These are phyloP conservation scores for Panulirus ornatus DNA, from an alignment of 1,140 invertebrate genomes.

Conservation along the genomic window DNA sequence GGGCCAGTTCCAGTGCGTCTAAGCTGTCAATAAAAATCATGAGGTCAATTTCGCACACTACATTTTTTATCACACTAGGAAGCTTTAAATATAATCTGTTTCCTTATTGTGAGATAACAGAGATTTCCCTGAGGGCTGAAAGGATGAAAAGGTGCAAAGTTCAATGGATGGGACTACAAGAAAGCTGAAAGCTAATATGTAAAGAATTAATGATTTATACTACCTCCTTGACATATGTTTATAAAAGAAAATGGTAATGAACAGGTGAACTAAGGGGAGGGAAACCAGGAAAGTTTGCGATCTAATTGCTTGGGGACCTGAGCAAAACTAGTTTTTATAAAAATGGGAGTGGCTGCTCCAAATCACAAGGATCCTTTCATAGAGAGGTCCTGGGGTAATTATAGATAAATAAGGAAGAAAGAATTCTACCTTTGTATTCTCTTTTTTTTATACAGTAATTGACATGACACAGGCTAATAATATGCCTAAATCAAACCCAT, in stretches of 20 bases:
- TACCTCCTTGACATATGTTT: no score
- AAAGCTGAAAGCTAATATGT: neutral
- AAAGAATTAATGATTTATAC: neutral
- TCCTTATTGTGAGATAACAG: neutral
- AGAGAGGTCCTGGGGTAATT: no score
- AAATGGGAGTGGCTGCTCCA: no score
- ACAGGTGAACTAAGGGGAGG: no score
- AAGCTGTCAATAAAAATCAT: slow-evolving; percentile 45
- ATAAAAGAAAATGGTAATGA: no score
- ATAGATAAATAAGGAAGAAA: no score
- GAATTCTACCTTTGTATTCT: neutral
- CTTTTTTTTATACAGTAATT: neutral
- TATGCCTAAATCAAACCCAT: neutral
- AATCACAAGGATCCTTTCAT: no score
- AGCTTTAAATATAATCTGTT: neutral
- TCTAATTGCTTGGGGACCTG: no score
- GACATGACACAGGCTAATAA: no score
- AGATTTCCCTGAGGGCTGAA: neutral
- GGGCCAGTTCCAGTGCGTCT: slow-evolving; percentile 55
- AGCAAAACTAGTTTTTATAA: no score
- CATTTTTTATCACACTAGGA: no score
- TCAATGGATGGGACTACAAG: neutral
- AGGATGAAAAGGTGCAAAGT: neutral
- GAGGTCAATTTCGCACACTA: neutral
- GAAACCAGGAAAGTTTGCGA: no score